A percentile compares a stretch with the other conserved stretches of the same genome.
Evolutionary conservation across 2,888 invertebrate species (phyloP).

Genomic region (Polydesmus complanatus): DNA sequence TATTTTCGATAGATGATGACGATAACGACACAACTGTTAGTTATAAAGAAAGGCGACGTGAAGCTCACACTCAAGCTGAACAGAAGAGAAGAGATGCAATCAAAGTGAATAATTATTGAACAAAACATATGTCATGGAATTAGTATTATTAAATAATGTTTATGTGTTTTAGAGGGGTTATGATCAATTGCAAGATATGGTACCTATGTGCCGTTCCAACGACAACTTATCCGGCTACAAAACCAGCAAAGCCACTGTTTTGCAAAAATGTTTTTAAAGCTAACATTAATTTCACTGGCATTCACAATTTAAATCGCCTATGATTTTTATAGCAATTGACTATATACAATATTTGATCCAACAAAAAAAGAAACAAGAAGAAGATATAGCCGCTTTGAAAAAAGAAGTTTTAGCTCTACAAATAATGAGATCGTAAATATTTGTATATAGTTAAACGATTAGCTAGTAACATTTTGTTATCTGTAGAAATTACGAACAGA

Average conservation of each 20-base stretch:
- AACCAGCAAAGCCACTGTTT: conserved; percentile 85
- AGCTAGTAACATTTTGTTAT: background rate
- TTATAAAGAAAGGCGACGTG: conserved; percentile 83
- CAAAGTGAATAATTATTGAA: conserved; percentile 44
- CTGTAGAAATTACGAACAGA: conserved; percentile 72
- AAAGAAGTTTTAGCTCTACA: conserved; percentile 87
- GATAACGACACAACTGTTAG: conserved; percentile 52
- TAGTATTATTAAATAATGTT: background rate
- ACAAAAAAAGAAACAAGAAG: conserved; percentile 85
- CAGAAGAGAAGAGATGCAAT: conserved; percentile 94
- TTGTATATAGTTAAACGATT: background rate
- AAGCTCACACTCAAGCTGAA: conserved; percentile 92
- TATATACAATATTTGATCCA: conserved; percentile 65
- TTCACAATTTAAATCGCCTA: background rate
- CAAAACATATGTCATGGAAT: background rate
- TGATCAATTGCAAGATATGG: conserved; percentile 79
- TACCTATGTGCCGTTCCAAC: conserved; percentile 84
- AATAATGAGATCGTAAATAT: conserved; percentile 62
- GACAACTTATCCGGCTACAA: conserved; percentile 71
- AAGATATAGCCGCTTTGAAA: conserved; percentile 74
- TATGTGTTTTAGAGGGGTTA: conserved; percentile 57
- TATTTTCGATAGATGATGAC: no score
- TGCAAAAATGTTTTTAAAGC: conserved; percentile 84
- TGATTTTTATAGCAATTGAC: conserved; percentile 32
- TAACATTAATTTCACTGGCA: conserved; percentile 21